Evolutionary conservation across 2,888 invertebrate species (phyloP), one percentile per base, ranked within the genome.

Genomic region (Cactoblastis cactorum): DNA sequence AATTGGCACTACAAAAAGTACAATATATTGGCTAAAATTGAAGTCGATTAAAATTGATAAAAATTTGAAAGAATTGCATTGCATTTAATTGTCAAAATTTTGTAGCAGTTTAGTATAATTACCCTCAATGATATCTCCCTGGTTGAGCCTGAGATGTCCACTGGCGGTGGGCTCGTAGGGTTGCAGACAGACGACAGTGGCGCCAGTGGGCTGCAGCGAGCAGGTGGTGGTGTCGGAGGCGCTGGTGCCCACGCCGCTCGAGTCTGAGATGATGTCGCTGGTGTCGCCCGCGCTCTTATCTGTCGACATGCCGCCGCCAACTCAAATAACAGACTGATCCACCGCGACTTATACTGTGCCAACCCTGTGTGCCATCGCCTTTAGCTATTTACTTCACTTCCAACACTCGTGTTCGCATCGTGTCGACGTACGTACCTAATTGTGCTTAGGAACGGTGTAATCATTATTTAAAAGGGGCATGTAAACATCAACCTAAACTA

Each of bases 51-150:
- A n/a, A n/a, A n/a, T n/a, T n/a, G n/a, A n/a, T n/a, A n/a, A n/a
- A n/a, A n/a, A n/a, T n/a, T n/a, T n/a, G n/a, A n/a, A n/a, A n/a
- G n/a, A n/a, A n/a, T n/a, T n/a, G n/a, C n/a, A n/a, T n/a, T n/a
- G n/a, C n/a, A n/a, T n/a, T n/a, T n/a, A n/a, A n/a, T n/a, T n/a
- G n/a, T n/a, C n/a, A n/a, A n/a, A n/a, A n/a, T n/a, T n/a, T n/a
- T n/a, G n/a, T n/a, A n/a, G n/a, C n/a, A n/a, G n/a, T n/a, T n/a
- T n/a, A n/a, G n/a, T n/a, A n/a, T n/a, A 45, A 52, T 58, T 78
- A 88, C 96, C 97, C 94, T 97, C 97, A 58, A 98, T 93, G 58
- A 97, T 95, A 79, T 98, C 97, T 53, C 97, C 98, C 74, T 95
- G 95, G 73, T 93, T 93, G 64, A 98, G 93, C 56, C 93, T 91